Conservation (phyloP, 2,888 invertebrate species). For the Parthenolecanium corni region DNA sequence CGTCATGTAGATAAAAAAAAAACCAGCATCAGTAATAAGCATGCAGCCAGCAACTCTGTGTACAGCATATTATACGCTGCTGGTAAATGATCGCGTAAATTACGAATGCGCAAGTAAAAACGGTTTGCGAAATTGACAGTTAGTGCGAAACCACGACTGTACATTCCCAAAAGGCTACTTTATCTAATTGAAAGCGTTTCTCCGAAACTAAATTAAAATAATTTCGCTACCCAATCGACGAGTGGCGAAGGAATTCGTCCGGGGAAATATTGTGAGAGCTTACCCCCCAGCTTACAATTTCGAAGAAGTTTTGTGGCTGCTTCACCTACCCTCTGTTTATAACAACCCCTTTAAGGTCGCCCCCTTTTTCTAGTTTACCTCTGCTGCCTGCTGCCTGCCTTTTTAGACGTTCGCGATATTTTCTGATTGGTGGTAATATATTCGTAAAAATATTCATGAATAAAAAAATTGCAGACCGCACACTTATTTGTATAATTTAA, state of each 20-base stretch:
- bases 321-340: too few species aligned
- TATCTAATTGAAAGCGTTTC: constrained; percentile 22
- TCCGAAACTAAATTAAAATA: constrained; percentile 20
- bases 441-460: constrained; percentile 9
- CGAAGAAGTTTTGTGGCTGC: too few species aligned
- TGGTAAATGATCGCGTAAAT: constrained; percentile 16
- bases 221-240: constrained; percentile 4
- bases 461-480: not conserved
- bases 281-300: too few species aligned
- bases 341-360: too few species aligned
- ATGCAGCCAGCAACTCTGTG: not conserved
- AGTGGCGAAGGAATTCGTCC: too few species aligned
- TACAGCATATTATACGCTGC: constrained; percentile 1
- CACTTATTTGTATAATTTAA: constrained; percentile 19
- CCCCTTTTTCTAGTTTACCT: too few species aligned
- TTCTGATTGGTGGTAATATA: constrained; percentile 4
- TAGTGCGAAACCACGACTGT: constrained; percentile 10
- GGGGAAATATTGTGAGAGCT: too few species aligned
- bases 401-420: not conserved
- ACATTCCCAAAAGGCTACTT: constrained; percentile 23
- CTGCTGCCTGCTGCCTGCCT: too few species aligned
- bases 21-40: too few species aligned
- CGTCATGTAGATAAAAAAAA: too few species aligned
- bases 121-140: constrained; percentile 23
- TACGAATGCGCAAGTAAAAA: constrained; percentile 11